Conservation (phyloP, 2,797 vertebrate genomes). For the Mormyrus proboscirostris region DNA sequence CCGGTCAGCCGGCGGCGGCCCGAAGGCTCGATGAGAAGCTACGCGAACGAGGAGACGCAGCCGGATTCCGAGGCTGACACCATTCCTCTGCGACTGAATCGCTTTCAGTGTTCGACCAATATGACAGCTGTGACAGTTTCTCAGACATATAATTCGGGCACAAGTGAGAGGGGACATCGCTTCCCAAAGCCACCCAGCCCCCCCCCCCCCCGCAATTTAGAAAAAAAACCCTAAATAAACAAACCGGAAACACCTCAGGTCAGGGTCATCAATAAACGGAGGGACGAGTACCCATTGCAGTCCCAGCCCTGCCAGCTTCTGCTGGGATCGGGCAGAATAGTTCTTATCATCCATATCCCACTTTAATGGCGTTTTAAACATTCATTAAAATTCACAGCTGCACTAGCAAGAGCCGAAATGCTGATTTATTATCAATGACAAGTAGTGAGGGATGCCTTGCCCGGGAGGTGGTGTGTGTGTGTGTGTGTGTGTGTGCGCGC, state of each 20-base stretch:
- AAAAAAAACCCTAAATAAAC: background rate
- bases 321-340: slow-evolving; percentile 20
- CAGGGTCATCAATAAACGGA: slow-evolving; percentile 14
- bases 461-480: background rate
- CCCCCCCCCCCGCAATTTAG: background rate
- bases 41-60: background rate
- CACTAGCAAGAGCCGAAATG: slow-evolving; percentile 23
- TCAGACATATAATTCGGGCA: background rate
- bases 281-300: background rate
- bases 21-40: background rate
- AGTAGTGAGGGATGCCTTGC: slow-evolving; percentile 20
- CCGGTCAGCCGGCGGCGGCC: background rate
- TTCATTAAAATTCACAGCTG: slow-evolving; percentile 35
- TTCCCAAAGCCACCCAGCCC: background rate
- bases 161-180: background rate
- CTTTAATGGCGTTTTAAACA: slow-evolving; percentile 33
- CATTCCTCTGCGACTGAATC: background rate
- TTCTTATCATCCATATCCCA: slow-evolving; percentile 29
- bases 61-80: no score
- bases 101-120: background rate
- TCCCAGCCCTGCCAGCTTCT: slow-evolving; percentile 7
- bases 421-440: slow-evolving; percentile 30
- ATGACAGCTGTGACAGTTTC: slow-evolving; percentile 5
- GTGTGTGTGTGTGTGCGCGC: background rate
- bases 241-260: background rate